Evolutionary conservation across 2,888 invertebrate species (phyloP).

Genomic region (Carpatolechia fugitivella): DNA sequence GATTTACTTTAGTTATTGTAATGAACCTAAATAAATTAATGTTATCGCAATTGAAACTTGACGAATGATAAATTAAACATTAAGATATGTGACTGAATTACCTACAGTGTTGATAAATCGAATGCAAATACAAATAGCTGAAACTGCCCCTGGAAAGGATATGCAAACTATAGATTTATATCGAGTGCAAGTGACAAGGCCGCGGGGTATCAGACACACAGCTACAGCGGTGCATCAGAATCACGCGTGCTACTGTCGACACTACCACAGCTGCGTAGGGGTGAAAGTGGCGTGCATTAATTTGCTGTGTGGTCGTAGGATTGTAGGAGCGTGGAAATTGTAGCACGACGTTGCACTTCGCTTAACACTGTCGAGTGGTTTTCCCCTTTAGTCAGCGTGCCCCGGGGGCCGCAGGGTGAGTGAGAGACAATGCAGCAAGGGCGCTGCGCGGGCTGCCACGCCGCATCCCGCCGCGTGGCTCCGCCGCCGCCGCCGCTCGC

Average conservation of each 20-base stretch:
- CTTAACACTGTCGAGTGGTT: constrained; percentile 44
- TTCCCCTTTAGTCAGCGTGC: constrained; percentile 56
- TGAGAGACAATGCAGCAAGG: constrained; percentile 55
- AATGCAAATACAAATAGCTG: too few relatives aligned
- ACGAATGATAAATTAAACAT: too few relatives aligned
- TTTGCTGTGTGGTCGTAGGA: not conserved
- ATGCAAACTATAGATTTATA: constrained; percentile 43
- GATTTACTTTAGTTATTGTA: too few relatives aligned
- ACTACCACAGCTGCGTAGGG: not conserved
- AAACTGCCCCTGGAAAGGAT: constrained; percentile 24
- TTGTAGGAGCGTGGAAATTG: constrained; percentile 36
- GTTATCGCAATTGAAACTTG: too few relatives aligned
- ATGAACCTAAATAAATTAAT: too few relatives aligned
- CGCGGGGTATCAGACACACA: constrained; percentile 22
- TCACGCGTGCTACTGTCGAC: not conserved
- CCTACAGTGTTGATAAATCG: too few relatives aligned
- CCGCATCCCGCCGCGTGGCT: constrained; percentile 24
- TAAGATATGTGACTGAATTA: too few relatives aligned
- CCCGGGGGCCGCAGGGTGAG: constrained; percentile 47
- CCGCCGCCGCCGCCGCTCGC: constrained; percentile 24
- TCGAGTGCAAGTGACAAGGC: constrained; percentile 31
- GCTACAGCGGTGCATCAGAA: not conserved
- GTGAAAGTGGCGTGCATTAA: not conserved
- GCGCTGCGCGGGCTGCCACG: constrained; percentile 21
- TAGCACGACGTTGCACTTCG: constrained; percentile 20